Conservation (phyloP, 2,888 invertebrate genomes). For the Luperina testacea region DNA sequence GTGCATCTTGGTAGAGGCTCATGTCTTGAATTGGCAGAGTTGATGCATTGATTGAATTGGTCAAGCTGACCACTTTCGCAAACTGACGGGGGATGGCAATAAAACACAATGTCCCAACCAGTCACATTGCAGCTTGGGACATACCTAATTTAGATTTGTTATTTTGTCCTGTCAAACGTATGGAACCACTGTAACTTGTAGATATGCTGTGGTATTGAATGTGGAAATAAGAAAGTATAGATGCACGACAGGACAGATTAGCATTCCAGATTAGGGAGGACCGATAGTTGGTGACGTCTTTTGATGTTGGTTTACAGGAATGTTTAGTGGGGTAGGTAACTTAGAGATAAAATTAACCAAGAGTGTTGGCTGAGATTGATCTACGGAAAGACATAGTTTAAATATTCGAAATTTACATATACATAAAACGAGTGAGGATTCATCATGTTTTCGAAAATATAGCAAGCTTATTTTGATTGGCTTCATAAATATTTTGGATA, state of each 20-base stretch:
- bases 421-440: too few relatives aligned
- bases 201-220: conserved; percentile 28
- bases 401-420: not conserved
- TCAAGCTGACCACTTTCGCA: not conserved
- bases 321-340: conserved; percentile 32
- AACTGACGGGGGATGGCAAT: too few relatives aligned
- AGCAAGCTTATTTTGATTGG: not conserved
- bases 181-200: not conserved
- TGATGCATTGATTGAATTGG: not conserved
- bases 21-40: not conserved
- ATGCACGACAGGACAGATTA: conserved; percentile 38
- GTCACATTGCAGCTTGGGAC: not conserved
- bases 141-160: not conserved
- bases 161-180: not conserved
- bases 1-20: too few relatives aligned
- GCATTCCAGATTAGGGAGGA: conserved; percentile 37
- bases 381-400: not conserved
- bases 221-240: conserved; percentile 26
- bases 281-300: conserved; percentile 15
- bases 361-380: not conserved
- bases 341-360: not conserved
- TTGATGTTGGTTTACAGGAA: conserved; percentile 39
- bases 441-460: not conserved
- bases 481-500: too few relatives aligned
- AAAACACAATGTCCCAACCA: not conserved